Evolutionary conservation across 2,797 vertebrate species (phyloP).

Genomic region (Eleutherodactylus coqui): DNA sequence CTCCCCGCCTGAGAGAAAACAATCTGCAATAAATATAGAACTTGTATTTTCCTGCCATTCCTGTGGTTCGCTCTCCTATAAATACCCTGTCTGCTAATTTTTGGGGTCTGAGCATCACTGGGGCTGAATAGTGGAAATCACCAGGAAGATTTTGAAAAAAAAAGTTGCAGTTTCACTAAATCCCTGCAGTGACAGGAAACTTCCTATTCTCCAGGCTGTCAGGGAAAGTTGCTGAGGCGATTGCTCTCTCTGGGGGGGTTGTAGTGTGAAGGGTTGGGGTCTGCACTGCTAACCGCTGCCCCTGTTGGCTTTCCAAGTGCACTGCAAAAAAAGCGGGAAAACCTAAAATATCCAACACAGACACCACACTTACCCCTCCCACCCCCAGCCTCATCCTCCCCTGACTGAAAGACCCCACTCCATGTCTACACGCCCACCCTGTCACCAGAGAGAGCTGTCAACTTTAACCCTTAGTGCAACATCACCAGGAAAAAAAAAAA

Average conservation of each 20-base stretch:
- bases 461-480: conserved; percentile 29
- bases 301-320: conserved; percentile 74
- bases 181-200: background rate
- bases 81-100: background rate
- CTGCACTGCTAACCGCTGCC: conserved; percentile 28
- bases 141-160: background rate
- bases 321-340: conserved; percentile 69
- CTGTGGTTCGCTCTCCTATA: background rate
- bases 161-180: conserved; percentile 15
- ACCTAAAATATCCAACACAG: conserved; percentile 12
- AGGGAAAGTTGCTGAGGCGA: conserved; percentile 17
- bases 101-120: background rate
- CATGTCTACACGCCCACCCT: conserved; percentile 52
- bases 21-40: background rate
- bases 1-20: background rate
- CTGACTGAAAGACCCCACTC: conserved; percentile 42
- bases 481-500: background rate
- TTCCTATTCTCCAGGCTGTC: conserved; percentile 7
- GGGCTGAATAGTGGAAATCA: background rate
- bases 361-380: conserved; percentile 25
- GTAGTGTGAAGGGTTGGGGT: conserved; percentile 30
- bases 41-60: background rate
- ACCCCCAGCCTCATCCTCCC: conserved; percentile 25
- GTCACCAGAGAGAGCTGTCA: conserved; percentile 72
- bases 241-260: conserved; percentile 8